Evolutionary conservation across 1,140 invertebrate species (phyloP).

Genomic region (Diprion similis): DNA sequence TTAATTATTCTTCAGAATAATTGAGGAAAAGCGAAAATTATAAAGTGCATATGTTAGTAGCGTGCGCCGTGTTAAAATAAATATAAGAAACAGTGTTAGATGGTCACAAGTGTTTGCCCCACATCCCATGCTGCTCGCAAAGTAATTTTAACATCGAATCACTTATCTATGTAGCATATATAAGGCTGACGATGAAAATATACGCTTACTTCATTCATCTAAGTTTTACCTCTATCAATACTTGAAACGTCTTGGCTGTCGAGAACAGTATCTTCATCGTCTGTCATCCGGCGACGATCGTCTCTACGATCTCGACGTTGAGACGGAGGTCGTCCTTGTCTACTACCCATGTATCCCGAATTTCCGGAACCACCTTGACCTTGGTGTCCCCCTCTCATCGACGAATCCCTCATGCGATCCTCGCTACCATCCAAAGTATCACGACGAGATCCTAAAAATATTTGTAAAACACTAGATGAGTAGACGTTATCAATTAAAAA

Average conservation of each 20-base stretch:
- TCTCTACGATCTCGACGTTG: conserved; percentile 67
- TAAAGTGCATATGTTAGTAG: conserved; percentile 24
- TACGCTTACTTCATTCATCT: conserved; percentile 7
- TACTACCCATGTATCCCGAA: conserved; percentile 49
- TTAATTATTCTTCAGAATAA: conserved; percentile 22
- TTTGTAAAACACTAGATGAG: conserved; percentile 21
- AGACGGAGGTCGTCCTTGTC: conserved; percentile 54
- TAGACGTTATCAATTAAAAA: not conserved
- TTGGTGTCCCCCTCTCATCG: conserved; percentile 57
- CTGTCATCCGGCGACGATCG: conserved; percentile 73
- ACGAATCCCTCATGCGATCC: conserved; percentile 64
- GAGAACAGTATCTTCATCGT: conserved; percentile 80
- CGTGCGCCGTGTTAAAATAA: conserved; percentile 35
- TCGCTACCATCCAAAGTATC: conserved; percentile 66
- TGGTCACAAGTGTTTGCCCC: conserved; percentile 60
- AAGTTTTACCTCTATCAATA: conserved; percentile 74
- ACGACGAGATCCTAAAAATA: conserved; percentile 61
- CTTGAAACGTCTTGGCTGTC: conserved; percentile 81
- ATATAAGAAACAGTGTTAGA: conserved; percentile 44
- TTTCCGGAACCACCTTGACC: conserved; percentile 41
- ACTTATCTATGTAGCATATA: conserved; percentile 10
- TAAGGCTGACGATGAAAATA: not conserved
- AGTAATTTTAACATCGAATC: conserved; percentile 24
- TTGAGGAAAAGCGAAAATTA: conserved; percentile 13
- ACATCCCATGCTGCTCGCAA: conserved; percentile 41